Evolutionary conservation across 2,888 invertebrate species (phyloP), one percentile per base, ranked within the genome.

Genomic region (Hypercompe scribonia): DNA sequence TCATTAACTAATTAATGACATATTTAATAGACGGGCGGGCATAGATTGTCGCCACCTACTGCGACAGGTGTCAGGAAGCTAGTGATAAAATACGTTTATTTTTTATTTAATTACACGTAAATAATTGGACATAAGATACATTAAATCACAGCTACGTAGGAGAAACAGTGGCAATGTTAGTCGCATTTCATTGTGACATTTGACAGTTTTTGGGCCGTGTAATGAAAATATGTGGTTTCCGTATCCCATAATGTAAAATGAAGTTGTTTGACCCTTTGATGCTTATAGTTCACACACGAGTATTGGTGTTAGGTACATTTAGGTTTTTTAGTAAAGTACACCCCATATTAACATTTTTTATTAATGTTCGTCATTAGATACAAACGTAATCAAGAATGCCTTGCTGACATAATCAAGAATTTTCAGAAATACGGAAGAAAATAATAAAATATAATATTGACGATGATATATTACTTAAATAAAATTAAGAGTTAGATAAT

Each of bases 11-110:
- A 84, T 85, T 85, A 85, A 85, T 77, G 75, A 79, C 79, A 75
- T 67, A 71, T 75, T 67, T 58, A 66, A 71, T 75, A 69, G 73
- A 81, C 81, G 78, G 82, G 81, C 85, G 78, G 79, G 79, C 83
- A 79, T 83, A 85, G 83, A 90, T 89, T 87, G 89, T 83, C 72
- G 68, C 76, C 81, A 79, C 80, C 77, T 72, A 78, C 75, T 42
- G 66, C 64, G 84, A 81, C 90, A 88, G 89, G 87, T 88, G 88
- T 86, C 75, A 85, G 86, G 86, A 86, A 86, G 71, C 76, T 77
- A 83, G 75, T 71, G 72, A 68, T 78, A 74, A 75, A 83, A 74
- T 77, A 75, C 33, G 73, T 73, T 77, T 74, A 72, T 76, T 81
- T 81, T 84, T 82, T 81, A 83, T 87, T 88, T 88, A 87, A 88